These are phyloP conservation scores for Cyphomyrmex costatus DNA, from an alignment of 1,140 invertebrate genomes.

Conservation along the genomic window DNA sequence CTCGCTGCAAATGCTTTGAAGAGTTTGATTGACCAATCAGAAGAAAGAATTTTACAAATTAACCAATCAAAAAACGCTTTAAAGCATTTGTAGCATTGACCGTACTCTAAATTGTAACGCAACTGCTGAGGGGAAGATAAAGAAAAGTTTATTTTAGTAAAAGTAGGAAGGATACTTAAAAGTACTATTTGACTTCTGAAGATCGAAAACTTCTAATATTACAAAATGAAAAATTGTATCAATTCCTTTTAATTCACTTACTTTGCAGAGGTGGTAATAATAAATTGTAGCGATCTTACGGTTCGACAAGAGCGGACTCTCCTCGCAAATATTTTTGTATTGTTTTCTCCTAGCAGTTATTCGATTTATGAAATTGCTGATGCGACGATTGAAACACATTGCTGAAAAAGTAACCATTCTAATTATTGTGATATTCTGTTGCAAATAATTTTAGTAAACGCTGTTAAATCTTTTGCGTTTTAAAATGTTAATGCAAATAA, in stretches of 20 bases:
- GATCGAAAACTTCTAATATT: slow-evolving; percentile 3
- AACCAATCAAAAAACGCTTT: too few species aligned
- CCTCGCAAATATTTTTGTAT: slow-evolving; percentile 82
- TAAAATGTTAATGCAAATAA: background rate
- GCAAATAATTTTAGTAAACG: background rate
- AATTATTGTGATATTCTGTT: background rate
- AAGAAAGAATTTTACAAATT: too few species aligned
- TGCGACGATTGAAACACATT: slow-evolving; percentile 84
- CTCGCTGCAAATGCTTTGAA: too few species aligned
- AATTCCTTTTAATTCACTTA: slow-evolving; percentile 59
- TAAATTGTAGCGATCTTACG: slow-evolving; percentile 64
- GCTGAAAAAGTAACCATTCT: slow-evolving; percentile 76
- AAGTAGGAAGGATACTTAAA: background rate
- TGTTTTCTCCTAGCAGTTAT: slow-evolving; percentile 71
- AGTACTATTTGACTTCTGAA: background rate
- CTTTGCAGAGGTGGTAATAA: slow-evolving; percentile 44
- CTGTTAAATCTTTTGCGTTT: background rate
- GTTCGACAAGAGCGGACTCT: slow-evolving; percentile 80
- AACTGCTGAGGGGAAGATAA: background rate
- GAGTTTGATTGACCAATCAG: too few species aligned
- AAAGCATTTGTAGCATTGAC: too few species aligned
- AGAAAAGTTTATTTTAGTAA: background rate
- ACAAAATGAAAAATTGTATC: slow-evolving; percentile 52
- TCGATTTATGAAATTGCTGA: slow-evolving; percentile 78
- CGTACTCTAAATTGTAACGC: background rate